Base-by-base conservation (phyloP, 2,113 vertebrate species). In the Elgaria multicarinata region DNA sequence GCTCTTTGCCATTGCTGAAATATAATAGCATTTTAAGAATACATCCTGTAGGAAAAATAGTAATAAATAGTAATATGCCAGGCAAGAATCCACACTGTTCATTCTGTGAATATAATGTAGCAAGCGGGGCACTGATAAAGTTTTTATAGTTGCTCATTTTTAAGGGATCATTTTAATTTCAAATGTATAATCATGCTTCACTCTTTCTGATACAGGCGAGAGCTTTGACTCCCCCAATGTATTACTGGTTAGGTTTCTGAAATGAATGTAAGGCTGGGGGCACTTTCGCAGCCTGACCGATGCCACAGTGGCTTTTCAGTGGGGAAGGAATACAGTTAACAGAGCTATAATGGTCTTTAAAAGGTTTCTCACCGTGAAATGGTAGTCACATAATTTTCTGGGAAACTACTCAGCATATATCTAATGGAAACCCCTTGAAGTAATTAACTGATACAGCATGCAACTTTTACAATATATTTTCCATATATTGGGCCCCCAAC, bases 281-380 rank as follows among this genome's bases (percentile, higher is more conserved):
- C 62, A n/a, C 4, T 0, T 69, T 74, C 85, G 72, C 72, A 84
- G 80, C 46, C 81, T 91, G 90, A 83, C 86, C 90, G 46, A 77
- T 77, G 66, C 22, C 31, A 66, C 62, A 87, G 80, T 84, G 90
- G 64, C 50, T 83, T 84, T 84, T 87, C 85, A 55, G 86, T 87
- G 39, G 72, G 72, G 90, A 91, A 77, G 86, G 55, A 71, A 87
- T 77, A 83, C 81, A 83, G 90, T 84, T 83, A 87, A 87, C 36
- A 71, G 85, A 78, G 64, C 86, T 78, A 71, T 91, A 91, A 91
- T 87, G 90, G 80, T 87, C 86, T 79, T 91, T 91, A 91, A 91
- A 91, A 91, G 90, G 86, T 78, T 91, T 91, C 90, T 91, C 75
- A 87, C 90, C 83, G 86, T 71, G 90, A 91, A 77, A 82, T 87